Conservation (phyloP, 2,888 invertebrate genomes). For the Augiades crinisus region DNA sequence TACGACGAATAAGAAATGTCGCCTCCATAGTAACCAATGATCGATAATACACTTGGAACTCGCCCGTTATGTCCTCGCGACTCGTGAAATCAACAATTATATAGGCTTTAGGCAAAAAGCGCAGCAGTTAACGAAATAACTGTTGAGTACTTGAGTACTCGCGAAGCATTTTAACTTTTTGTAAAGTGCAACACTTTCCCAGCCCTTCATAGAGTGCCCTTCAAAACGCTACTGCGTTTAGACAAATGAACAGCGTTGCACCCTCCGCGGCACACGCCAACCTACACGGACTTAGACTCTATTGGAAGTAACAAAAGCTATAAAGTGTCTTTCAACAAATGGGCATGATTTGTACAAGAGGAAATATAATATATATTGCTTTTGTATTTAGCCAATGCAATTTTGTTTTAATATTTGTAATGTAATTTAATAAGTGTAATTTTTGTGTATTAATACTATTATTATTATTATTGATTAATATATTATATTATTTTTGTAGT, state of each 20-base stretch:
- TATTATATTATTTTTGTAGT: no score
- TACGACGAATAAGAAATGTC: neutral
- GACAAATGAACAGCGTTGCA: slow-evolving; percentile 77
- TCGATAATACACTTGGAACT: slow-evolving; percentile 5
- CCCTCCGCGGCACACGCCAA: slow-evolving; percentile 66
- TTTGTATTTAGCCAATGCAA: no score
- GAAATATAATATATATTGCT: no score
- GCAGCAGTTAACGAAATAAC: slow-evolving; percentile 51
- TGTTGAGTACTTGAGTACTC: slow-evolving; percentile 46
- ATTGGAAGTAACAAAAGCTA: slow-evolving; percentile 26
- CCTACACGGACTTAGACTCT: slow-evolving; percentile 40
- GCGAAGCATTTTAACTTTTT: slow-evolving; percentile 73
- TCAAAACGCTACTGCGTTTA: slow-evolving; percentile 71
- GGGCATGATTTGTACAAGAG: no score
- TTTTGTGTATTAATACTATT: no score
- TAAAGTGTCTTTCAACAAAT: no score
- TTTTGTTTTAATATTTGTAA: no score
- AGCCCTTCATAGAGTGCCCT: slow-evolving; percentile 62
- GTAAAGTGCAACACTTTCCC: slow-evolving; percentile 80
- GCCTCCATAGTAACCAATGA: neutral
- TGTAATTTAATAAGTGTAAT: no score
- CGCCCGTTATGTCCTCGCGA: slow-evolving; percentile 26
- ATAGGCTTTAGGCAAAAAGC: slow-evolving; percentile 47
- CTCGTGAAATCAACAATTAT: slow-evolving; percentile 44
- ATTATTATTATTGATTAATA: no score